Conservation (phyloP, 2,888 invertebrate species). For the Arrhopalites spinosus region DNA sequence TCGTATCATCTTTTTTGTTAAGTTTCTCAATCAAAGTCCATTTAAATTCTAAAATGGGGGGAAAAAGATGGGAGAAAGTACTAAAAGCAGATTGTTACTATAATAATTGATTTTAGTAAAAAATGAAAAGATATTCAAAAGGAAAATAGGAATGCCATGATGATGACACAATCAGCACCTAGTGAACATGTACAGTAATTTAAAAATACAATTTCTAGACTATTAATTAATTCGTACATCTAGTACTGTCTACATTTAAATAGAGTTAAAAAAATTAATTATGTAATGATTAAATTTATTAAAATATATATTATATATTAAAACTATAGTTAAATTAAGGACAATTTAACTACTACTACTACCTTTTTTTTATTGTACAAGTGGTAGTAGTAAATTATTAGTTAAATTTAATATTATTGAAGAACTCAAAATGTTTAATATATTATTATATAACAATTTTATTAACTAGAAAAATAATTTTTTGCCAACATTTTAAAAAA, state of each 20-base stretch:
- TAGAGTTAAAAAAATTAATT: too few relatives aligned
- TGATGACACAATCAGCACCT: slow-evolving; percentile 5
- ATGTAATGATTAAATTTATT: background rate
- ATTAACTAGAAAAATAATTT: background rate
- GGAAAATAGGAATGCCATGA: slow-evolving; percentile 3
- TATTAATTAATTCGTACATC: too few relatives aligned
- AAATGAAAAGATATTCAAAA: background rate
- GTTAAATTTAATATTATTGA: too few relatives aligned
- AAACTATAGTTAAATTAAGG: too few relatives aligned
- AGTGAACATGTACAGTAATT: background rate
- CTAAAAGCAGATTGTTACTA: too few relatives aligned
- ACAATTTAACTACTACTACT: too few relatives aligned
- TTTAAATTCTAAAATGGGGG: background rate
- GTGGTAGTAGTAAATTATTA: too few relatives aligned
- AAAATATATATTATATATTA: slow-evolving; percentile 2
- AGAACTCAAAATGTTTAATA: too few relatives aligned
- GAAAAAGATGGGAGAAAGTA: background rate
- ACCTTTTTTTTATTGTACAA: too few relatives aligned
- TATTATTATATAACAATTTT: background rate
- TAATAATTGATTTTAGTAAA: too few relatives aligned
- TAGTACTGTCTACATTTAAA: too few relatives aligned
- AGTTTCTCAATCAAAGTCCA: background rate
- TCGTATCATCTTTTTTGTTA: too few relatives aligned
- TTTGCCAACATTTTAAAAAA: slow-evolving; percentile 11
- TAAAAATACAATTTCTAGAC: background rate